phyloP scores from a whole-genome alignment of 2,888 invertebrate species.

The Calliopum simillimum region DNA sequence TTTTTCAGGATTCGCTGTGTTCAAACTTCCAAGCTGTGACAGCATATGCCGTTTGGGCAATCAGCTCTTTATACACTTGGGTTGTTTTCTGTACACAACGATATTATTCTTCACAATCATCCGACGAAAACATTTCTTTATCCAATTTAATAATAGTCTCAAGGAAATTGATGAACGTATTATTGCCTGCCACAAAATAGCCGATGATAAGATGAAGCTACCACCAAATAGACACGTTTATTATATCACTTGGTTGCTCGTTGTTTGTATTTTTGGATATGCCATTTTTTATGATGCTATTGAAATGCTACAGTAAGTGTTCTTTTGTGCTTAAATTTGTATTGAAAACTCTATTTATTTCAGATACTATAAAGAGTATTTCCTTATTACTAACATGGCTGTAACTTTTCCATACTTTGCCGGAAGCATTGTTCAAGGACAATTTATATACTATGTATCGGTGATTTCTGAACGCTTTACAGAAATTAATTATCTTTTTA shows the following conservation, averaged over 20 bases:
- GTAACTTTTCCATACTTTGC: constrained; percentile 61
- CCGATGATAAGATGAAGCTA: constrained; percentile 47
- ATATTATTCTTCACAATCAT: constrained; percentile 54
- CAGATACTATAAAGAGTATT: constrained; percentile 53
- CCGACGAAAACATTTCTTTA: constrained; percentile 60
- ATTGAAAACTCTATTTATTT: constrained; percentile 19
- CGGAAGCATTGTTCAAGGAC: constrained; percentile 60
- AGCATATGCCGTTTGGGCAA: constrained; percentile 59
- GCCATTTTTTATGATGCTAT: constrained; percentile 54
- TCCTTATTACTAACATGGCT: constrained; percentile 56
- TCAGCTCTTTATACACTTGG: constrained; percentile 59
- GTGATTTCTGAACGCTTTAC: constrained; percentile 62
- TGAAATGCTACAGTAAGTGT: constrained; percentile 51
- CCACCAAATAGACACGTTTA: constrained; percentile 49
- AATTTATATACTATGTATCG: constrained; percentile 63
- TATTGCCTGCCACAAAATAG: constrained; percentile 53
- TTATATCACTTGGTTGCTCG: constrained; percentile 54
- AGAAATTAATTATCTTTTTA: constrained; percentile 59
- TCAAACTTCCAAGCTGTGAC: constrained; percentile 51
- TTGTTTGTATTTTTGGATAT: constrained; percentile 51
- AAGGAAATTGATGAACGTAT: constrained; percentile 57
- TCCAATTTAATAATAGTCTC: constrained; percentile 55
- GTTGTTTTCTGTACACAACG: constrained; percentile 58
- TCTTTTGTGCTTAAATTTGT: constrained; percentile 14
- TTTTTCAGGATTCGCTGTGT: constrained; percentile 44